Conservation (phyloP, 1,140 invertebrate species). For the Ceratosolen solmsi region DNA sequence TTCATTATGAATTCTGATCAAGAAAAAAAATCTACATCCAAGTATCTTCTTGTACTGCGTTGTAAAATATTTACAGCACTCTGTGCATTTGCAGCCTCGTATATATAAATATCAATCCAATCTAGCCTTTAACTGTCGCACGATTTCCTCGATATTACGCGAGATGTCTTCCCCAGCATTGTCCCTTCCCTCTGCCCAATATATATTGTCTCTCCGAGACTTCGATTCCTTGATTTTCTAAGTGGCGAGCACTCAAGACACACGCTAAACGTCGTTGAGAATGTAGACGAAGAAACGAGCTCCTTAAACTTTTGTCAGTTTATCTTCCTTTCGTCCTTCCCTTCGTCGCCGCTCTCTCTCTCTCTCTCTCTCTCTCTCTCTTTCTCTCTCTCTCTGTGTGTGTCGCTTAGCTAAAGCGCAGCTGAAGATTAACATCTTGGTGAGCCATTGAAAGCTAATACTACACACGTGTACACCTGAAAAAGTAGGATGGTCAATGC, state of each 20-base stretch:
- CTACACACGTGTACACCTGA: not conserved
- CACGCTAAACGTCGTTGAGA: not conserved
- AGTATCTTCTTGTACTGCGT: not conserved
- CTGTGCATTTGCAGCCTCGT: not conserved
- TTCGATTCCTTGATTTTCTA: not conserved
- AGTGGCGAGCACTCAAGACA: not conserved
- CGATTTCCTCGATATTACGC: not conserved
- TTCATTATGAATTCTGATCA: conserved; percentile 23
- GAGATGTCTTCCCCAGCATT: not conserved
- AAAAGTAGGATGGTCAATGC: not conserved
- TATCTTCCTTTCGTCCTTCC: not conserved
- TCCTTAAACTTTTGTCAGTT: not conserved
- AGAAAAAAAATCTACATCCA: conserved; percentile 34
- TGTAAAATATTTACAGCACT: not conserved
- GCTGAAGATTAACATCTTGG: conserved; percentile 2
- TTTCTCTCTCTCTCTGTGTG: not conserved
- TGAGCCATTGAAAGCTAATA: conserved; percentile 9
- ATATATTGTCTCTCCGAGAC: not conserved
- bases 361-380: not conserved
- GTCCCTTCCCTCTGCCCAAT: not conserved
- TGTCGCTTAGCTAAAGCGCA: not conserved
- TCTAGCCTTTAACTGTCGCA: not conserved
- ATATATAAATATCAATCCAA: conserved; percentile 44
- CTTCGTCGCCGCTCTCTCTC: not conserved
- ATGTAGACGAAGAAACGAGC: not conserved